A percentile compares a stretch with the other conserved stretches of the same genome.
Evolutionary conservation across 1,140 invertebrate species (phyloP).

Genomic region (Zaprionus camerounensis): DNA sequence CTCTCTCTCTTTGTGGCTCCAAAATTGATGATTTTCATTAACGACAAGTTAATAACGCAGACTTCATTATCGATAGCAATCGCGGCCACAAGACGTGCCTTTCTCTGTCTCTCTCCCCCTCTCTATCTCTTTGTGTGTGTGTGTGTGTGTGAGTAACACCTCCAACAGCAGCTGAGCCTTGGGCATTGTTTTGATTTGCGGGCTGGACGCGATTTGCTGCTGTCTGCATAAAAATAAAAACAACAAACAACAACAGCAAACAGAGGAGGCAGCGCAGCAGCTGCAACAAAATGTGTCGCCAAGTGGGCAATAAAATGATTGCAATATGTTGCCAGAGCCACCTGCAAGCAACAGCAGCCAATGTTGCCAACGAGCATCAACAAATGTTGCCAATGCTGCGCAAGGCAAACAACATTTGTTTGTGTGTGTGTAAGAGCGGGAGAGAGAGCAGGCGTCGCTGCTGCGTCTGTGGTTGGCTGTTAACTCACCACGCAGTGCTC

Average conservation of each 20-base stretch:
- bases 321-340: conserved; percentile 21
- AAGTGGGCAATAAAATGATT: conserved; percentile 39
- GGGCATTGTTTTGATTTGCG: conserved; percentile 45
- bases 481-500: not conserved
- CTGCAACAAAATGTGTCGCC: conserved; percentile 36
- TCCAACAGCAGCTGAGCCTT: conserved; percentile 13
- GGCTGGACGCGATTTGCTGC: conserved; percentile 33
- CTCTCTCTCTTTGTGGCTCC: conserved; percentile 13
- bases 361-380: conserved; percentile 34
- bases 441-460: not conserved
- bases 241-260: not conserved
- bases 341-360: not conserved
- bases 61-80: conserved; percentile 68
- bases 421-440: not conserved
- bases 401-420: conserved; percentile 25
- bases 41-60: conserved; percentile 76
- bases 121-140: not conserved
- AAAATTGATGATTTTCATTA: conserved; percentile 80
- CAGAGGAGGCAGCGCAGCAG: conserved; percentile 3
- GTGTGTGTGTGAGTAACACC: conserved; percentile 8
- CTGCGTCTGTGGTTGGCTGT: conserved; percentile 5
- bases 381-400: conserved; percentile 53
- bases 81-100: conserved; percentile 25
- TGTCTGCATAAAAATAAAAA: conserved; percentile 19
- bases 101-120: not conserved